Conservation (phyloP, 1,140 invertebrate species). For the Acromyrmex echinatior region DNA sequence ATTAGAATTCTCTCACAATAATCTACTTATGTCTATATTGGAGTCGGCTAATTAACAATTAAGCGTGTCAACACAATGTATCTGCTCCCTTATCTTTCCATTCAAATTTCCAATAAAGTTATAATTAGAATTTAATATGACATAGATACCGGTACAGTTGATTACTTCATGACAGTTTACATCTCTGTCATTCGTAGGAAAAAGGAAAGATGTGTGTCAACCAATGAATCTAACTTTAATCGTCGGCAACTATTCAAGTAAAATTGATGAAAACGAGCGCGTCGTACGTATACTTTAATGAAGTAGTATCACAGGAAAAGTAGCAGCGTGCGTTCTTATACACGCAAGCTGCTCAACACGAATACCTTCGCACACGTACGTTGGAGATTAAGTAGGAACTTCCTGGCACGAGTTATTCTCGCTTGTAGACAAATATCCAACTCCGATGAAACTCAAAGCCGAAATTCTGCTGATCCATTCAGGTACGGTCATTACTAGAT, state of each 20-base stretch:
- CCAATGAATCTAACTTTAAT: neutral
- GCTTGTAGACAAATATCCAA: slow-evolving; percentile 78
- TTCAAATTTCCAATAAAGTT: neutral
- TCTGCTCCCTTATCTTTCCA: neutral
- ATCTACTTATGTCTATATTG: neutral
- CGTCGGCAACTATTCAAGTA: neutral
- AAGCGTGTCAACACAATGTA: neutral
- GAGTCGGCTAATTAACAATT: slow-evolving; percentile 31
- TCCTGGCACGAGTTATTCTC: slow-evolving; percentile 62
- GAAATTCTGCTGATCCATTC: slow-evolving; percentile 77
- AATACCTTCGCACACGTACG: slow-evolving; percentile 8
- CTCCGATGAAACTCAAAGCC: slow-evolving; percentile 74
- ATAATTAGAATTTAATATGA: neutral
- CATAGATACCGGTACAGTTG: neutral
- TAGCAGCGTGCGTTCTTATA: slow-evolving; percentile 7
- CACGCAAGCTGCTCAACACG: slow-evolving; percentile 5
- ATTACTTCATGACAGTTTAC: neutral
- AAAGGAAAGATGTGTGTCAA: neutral
- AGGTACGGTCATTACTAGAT: slow-evolving; percentile 74
- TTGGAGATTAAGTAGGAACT: slow-evolving; percentile 67
- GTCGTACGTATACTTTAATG: slow-evolving; percentile 3
- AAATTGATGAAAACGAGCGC: neutral
- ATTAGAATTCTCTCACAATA: neutral
- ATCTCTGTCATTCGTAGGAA: neutral
- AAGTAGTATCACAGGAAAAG: slow-evolving; percentile 37